Percentiles rank a stretch among this genome's conserved stretches.
Conservation (phyloP, 1,140 invertebrate species). For the Cylas formicarius region DNA sequence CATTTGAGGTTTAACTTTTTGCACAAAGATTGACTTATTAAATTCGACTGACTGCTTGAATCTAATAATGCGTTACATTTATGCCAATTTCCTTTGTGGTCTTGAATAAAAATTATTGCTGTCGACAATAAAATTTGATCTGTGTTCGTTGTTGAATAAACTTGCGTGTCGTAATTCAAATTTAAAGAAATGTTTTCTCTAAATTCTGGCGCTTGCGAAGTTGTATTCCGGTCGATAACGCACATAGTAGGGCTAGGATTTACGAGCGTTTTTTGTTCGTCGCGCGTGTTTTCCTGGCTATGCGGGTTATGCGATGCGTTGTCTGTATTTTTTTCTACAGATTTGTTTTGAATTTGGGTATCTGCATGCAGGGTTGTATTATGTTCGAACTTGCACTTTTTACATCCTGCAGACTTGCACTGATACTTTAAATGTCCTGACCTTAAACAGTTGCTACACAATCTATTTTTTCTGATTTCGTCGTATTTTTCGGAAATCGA, state of each 20-base stretch:
- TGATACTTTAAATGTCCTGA: constrained; percentile 17
- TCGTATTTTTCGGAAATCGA: constrained; percentile 1
- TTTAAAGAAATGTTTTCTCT: too few species aligned
- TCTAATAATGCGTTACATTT: background rate
- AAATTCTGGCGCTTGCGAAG: too few species aligned
- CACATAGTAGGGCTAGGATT: background rate
- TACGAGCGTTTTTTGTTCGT: constrained; percentile 1
- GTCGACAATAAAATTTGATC: constrained; percentile 13
- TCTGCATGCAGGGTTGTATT: constrained; percentile 16
- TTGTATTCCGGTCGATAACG: too few species aligned
- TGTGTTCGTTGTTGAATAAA: background rate
- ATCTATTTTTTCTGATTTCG: constrained; percentile 2
- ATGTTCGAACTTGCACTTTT: too few species aligned
- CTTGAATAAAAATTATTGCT: constrained; percentile 11
- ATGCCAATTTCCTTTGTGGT: constrained; percentile 1
- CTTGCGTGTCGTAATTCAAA: too few species aligned
- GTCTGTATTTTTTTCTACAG: background rate
- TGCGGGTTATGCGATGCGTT: background rate
- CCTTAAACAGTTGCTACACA: constrained; percentile 10
- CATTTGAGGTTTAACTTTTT: constrained; percentile 10
- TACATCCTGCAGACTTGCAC: too few species aligned
- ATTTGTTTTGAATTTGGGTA: background rate
- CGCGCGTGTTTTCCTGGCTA: too few species aligned
- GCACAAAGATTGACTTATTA: constrained; percentile 4
- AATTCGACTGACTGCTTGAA: background rate